A percentile compares a stretch with the other conserved stretches of the same genome.
Conservation (phyloP, 2,888 invertebrate species). For the Drosophila limbata region DNA sequence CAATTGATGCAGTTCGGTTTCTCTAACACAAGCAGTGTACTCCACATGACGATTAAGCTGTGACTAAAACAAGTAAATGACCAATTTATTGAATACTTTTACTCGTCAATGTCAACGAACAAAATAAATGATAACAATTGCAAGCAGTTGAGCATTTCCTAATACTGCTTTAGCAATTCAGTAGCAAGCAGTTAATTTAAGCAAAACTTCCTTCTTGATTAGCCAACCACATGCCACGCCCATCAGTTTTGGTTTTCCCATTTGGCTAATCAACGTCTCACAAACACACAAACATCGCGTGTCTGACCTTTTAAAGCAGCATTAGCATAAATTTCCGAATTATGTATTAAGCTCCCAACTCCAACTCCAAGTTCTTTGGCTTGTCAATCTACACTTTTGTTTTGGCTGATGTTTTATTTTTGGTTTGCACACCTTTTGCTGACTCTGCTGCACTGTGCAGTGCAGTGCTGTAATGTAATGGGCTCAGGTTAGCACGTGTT, state of each 20-base stretch:
- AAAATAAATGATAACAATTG: conserved; percentile 1
- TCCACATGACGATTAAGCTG: conserved; percentile 27
- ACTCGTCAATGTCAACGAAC: neutral
- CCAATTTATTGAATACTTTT: conserved; percentile 12
- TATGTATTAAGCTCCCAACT: conserved; percentile 29
- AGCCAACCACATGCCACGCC: conserved; percentile 11
- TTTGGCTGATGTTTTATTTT: conserved; percentile 57
- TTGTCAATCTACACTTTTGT: conserved; percentile 1
- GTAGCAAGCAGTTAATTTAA: conserved; percentile 3
- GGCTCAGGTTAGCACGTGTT: conserved; percentile 60
- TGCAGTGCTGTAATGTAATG: conserved; percentile 44
- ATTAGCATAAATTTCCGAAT: conserved; percentile 58
- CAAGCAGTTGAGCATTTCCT: conserved; percentile 10
- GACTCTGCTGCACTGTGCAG: conserved; percentile 14
- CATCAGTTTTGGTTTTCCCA: neutral
- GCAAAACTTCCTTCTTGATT: conserved; percentile 7
- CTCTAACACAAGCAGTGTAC: conserved; percentile 41
- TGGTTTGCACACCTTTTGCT: conserved; percentile 64
- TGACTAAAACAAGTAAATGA: conserved; percentile 30
- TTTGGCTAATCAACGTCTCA: conserved; percentile 12
- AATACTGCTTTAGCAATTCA: neutral
- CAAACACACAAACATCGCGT: conserved; percentile 47
- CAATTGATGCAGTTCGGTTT: conserved; percentile 67
- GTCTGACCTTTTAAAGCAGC: conserved; percentile 47
- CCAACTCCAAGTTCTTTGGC: conserved; percentile 12